Evolutionary conservation across 1,140 invertebrate genomes (phyloP).

Genomic region (Sminthurides bifidus): DNA sequence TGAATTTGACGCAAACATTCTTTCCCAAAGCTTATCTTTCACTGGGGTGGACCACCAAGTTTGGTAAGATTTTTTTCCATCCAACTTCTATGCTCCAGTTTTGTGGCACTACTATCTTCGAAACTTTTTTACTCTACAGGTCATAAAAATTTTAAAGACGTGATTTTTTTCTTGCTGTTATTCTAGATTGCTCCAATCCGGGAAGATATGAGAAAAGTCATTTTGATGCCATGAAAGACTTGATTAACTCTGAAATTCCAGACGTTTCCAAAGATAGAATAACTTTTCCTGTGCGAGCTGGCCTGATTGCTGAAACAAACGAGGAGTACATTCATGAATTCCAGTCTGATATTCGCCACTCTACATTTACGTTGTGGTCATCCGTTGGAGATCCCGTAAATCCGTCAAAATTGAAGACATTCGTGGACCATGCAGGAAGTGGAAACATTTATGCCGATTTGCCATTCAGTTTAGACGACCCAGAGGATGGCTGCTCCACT

Average conservation of each 20-base stretch:
- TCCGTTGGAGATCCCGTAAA: conserved; percentile 7
- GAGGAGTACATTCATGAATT: conserved; percentile 19
- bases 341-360: not conserved
- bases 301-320: conserved; percentile 52
- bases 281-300: conserved; percentile 70
- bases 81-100: not conserved
- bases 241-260: conserved; percentile 40
- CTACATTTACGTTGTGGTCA: conserved; percentile 25
- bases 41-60: conserved; percentile 74
- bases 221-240: conserved; percentile 57
- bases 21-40: conserved; percentile 60
- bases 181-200: conserved; percentile 35
- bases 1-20: conserved; percentile 42
- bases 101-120: not conserved
- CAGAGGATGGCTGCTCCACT: too few relatives aligned
- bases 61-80: conserved; percentile 33
- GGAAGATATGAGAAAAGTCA: conserved; percentile 54
- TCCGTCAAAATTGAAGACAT: not conserved
- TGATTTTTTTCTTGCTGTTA: not conserved
- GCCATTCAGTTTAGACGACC: conserved; percentile 12
- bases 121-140: not conserved
- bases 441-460: conserved; percentile 37
- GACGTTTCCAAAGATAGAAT: conserved; percentile 45
- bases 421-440: conserved; percentile 3
- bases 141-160: not conserved